Conservation (phyloP, 2,888 invertebrate genomes). For the Lasius platythorax region DNA sequence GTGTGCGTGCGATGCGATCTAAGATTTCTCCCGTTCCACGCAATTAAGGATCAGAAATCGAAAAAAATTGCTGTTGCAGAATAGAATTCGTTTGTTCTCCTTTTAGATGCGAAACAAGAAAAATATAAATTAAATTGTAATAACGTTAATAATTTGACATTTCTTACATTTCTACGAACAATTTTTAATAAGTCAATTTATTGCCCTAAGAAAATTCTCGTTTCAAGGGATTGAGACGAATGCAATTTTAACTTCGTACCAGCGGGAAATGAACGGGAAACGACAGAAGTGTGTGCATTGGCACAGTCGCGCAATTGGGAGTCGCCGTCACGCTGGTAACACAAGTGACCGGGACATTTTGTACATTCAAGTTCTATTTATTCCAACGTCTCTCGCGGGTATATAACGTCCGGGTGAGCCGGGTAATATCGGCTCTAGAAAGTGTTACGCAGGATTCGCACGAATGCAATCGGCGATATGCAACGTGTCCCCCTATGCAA, state of each 20-base stretch:
- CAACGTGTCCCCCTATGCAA: conserved; percentile 1
- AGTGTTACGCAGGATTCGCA: conserved; percentile 56
- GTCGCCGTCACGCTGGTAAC: conserved; percentile 15
- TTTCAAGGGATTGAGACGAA: not conserved
- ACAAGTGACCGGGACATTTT: conserved; percentile 33
- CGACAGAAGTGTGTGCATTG: not conserved
- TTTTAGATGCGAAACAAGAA: no score
- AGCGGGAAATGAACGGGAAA: conserved; percentile 16
- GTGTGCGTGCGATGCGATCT: conserved; percentile 2
- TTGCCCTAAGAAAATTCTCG: not conserved
- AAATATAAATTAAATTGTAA: no score
- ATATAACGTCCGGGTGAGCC: conserved; percentile 25
- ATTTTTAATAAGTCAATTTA: not conserved
- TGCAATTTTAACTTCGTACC: not conserved
- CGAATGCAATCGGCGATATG: conserved; percentile 48
- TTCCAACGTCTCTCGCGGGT: conserved; percentile 32
- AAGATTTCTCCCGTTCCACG: conserved; percentile 13
- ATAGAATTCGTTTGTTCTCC: no score
- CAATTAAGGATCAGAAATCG: not conserved
- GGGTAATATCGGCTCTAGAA: conserved; percentile 44
- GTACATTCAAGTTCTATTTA: conserved; percentile 37
- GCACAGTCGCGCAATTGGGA: not conserved
- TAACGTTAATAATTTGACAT: no score
- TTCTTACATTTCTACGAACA: not conserved
- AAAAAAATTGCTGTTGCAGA: no score